Base-by-base conservation (phyloP, 2,888 invertebrate species). In the Galerucella nymphaeae region DNA sequence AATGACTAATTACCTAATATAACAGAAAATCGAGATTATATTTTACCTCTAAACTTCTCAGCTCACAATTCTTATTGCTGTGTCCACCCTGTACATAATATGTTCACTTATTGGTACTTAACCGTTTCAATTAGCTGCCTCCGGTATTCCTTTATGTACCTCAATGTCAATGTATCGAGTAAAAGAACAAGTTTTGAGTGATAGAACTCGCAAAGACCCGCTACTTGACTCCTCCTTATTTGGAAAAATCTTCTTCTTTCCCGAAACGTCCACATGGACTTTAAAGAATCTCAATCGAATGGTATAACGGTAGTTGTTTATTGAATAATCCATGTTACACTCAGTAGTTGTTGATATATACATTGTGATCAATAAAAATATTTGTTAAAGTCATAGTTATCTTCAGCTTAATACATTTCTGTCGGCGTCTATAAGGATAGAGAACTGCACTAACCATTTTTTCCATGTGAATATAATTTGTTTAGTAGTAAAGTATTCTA, bases 241-340 rank as follows among this genome's bases (percentile, higher is more conserved):
- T 66, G 66, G 66, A 58, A 45, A 66, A 55, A 57, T 57, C 66
- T 66, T 66, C 66, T 66, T 66, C 41, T 66, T 66, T 9, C 14
- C 41, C 57, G 66, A 66, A 66, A 20, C 58, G 50, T 58, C 66
- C 57, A 66, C 55, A 66, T 45, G 66, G 66, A 20, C 55, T 66
- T 58, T 58, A 42, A 66, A 42, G 66, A 66, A 66, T 66, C 58
- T 66, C 45, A 66, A 45, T 66, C 58, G 66, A 20, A 41, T 20
- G 57, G 58, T 66, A n/a, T n/a, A 66, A 66, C 66, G 58, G 66
- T 66, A 42, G 4, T 42, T 42, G 23, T 2, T 42, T 42, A 13
- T 42, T 45, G 14, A 45, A 13, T 45, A 13, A 6, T 45, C 13
- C 13, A 45, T 6, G 42, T 11, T 45, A 45, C 10, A 45, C 13